phyloP scores from a whole-genome alignment of 30 jellyfish, hydroid and myxozoan genomes.

The Cassiopea andromeda region DNA sequence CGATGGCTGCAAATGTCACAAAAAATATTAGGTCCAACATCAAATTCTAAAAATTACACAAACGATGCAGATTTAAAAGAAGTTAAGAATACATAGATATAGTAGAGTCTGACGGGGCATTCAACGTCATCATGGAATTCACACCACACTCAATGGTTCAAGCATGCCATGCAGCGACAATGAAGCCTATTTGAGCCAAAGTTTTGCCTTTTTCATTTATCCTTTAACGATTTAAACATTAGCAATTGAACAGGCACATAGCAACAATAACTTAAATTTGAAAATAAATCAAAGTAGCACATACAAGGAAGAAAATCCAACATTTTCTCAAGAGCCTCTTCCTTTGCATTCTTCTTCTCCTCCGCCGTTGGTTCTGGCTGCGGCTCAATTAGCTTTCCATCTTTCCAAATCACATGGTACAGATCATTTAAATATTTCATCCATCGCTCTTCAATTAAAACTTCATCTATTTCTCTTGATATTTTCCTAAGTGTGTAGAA shows the following conservation, averaged over 20 bases:
- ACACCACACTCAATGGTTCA: too few species aligned
- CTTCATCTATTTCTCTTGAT: conserved; percentile 76
- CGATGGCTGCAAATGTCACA: conserved; percentile 57
- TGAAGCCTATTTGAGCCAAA: too few species aligned
- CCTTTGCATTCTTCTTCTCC: conserved; percentile 51
- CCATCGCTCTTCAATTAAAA: conserved; percentile 84
- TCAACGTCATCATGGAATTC: too few species aligned
- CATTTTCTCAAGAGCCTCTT: conserved; percentile 73
- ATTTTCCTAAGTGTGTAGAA: conserved; percentile 56
- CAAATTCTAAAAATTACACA: not conserved
- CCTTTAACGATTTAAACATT: too few species aligned
- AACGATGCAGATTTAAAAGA: too few species aligned
- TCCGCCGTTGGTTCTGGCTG: conserved; percentile 70
- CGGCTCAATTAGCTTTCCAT: conserved; percentile 74
- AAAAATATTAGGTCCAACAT: not conserved
- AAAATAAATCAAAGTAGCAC: not conserved
- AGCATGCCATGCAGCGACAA: too few species aligned
- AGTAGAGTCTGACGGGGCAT: too few species aligned
- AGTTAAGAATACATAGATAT: too few species aligned
- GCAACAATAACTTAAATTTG: too few species aligned
- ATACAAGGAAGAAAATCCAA: conserved; percentile 88
- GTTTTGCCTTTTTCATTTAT: too few species aligned
- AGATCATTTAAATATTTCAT: conserved; percentile 84
- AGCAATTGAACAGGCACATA: too few species aligned
- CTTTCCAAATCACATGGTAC: conserved; percentile 87